These are phyloP conservation scores for Proales similis DNA, from an alignment of 1,140 invertebrate genomes.

Conservation along the genomic window DNA sequence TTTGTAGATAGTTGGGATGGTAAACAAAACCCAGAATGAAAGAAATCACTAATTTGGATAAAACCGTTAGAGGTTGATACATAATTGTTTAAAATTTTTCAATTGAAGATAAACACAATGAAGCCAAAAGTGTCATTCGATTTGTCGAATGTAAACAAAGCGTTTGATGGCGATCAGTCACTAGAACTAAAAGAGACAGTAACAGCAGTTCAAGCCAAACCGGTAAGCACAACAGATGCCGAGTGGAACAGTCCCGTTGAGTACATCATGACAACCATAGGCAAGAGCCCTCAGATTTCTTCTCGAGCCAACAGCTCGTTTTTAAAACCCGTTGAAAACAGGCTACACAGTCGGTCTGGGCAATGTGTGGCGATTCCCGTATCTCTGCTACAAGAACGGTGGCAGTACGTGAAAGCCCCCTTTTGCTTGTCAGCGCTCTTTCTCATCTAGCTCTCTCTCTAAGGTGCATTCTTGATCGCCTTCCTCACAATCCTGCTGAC, in stretches of 20 bases:
- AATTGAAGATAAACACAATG: too few relatives aligned
- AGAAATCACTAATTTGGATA: too few relatives aligned
- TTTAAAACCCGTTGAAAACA: neutral
- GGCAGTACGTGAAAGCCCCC: constrained; percentile 10
- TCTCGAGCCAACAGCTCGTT: neutral
- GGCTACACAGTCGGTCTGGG: constrained; percentile 33
- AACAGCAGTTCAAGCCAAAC: too few relatives aligned
- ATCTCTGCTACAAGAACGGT: constrained; percentile 32
- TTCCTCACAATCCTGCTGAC: constrained; percentile 60
- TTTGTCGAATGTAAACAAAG: too few relatives aligned
- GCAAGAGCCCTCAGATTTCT: neutral
- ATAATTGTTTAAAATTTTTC: too few relatives aligned
- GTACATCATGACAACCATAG: constrained; percentile 22
- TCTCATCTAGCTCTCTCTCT: neutral
- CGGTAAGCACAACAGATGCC: neutral
- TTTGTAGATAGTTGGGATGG: too few relatives aligned
- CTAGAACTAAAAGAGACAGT: too few relatives aligned
- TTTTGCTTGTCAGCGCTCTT: neutral
- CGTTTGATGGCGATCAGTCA: too few relatives aligned
- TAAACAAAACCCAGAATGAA: too few relatives aligned
- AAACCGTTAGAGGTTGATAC: too few relatives aligned
- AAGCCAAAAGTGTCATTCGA: too few relatives aligned
- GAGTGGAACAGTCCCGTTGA: constrained; percentile 18
- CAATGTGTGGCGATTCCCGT: constrained; percentile 36
- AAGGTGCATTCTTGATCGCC: constrained; percentile 64